Evolutionary conservation across 2,113 vertebrate genomes (phyloP).

Genomic region (Pongo pygmaeus): DNA sequence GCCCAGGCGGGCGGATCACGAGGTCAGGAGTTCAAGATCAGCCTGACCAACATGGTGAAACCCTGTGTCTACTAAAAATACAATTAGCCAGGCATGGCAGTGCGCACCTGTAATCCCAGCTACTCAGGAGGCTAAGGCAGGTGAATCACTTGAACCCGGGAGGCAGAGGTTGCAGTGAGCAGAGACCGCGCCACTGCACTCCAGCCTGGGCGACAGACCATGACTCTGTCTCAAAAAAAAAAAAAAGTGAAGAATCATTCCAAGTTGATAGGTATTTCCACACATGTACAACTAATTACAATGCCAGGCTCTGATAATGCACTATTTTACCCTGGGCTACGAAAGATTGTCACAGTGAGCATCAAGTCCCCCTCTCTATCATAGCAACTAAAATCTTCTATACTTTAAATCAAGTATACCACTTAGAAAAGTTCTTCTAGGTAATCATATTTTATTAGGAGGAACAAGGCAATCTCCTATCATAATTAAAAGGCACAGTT

Average conservation of each 20-base stretch:
- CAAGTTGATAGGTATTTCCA: conserved; percentile 1
- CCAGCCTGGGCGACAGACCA: background rate
- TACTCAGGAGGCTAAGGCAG: background rate
- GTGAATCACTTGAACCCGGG: background rate
- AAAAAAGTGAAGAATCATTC: background rate
- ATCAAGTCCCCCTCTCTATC: background rate
- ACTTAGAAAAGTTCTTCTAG: conserved; percentile 5
- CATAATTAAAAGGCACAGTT: background rate
- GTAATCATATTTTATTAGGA: conserved; percentile 8
- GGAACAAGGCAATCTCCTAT: background rate
- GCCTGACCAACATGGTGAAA: background rate
- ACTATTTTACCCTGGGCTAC: background rate
- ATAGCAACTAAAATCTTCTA: conserved; percentile 24
- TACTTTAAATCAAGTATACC: conserved; percentile 21
- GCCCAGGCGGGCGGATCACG: too few relatives aligned
- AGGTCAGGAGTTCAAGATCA: too few relatives aligned
- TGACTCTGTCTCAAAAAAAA: background rate
- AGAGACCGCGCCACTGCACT: background rate
- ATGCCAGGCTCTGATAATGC: background rate
- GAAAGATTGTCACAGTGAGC: background rate
- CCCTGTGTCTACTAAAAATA: background rate
- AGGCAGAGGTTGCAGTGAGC: background rate
- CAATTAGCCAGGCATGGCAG: background rate
- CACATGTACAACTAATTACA: background rate
- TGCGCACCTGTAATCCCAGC: background rate